Conservation (phyloP, 2,888 invertebrate species). For the Thymelicus acteon region DNA sequence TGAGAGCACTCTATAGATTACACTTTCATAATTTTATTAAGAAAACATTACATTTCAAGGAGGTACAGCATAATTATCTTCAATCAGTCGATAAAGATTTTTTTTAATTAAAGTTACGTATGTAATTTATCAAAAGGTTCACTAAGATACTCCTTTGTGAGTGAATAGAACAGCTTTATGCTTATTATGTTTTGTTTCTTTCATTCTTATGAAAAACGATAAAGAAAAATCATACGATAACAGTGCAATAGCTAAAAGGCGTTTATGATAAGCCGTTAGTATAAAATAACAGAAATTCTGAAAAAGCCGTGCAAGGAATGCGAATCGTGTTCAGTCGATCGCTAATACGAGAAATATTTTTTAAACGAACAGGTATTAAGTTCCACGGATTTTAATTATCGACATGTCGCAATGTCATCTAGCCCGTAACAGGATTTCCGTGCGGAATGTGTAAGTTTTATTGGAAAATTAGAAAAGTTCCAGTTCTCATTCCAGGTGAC, state of each 20-base stretch:
- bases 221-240: too few relatives aligned
- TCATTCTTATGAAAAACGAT: too few relatives aligned
- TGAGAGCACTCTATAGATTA: too few relatives aligned
- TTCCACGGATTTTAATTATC: constrained; percentile 52
- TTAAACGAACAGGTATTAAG: constrained; percentile 2
- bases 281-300: neutral
- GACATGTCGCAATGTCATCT: constrained; percentile 46
- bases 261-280: neutral
- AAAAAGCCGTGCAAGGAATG: neutral
- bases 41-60: too few relatives aligned
- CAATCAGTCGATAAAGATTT: too few relatives aligned
- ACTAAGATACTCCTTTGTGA: neutral
- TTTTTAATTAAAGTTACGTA: too few relatives aligned
- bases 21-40: too few relatives aligned
- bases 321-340: neutral
- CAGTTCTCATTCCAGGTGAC: constrained; percentile 62
- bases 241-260: too few relatives aligned
- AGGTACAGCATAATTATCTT: too few relatives aligned
- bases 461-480: constrained; percentile 80
- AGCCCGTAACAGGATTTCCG: constrained; percentile 46
- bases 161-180: too few relatives aligned
- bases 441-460: constrained; percentile 71
- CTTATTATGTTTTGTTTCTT: too few relatives aligned
- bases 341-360: neutral
- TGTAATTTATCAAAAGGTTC: neutral